Base-by-base conservation (phyloP, 1,140 invertebrate species). In the Babylonia areolata region DNA sequence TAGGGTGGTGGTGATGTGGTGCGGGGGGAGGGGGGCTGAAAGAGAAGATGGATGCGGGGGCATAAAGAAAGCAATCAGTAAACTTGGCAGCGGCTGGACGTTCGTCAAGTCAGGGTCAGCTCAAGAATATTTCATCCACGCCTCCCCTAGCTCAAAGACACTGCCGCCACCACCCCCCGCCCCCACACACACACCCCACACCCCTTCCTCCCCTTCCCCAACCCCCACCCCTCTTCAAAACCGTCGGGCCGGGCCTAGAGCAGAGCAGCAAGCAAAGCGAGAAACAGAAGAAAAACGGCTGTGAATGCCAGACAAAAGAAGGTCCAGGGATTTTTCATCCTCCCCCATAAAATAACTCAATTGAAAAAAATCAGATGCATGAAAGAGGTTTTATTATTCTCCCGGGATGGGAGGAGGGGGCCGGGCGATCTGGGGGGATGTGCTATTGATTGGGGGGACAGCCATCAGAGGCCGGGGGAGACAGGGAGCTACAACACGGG, bases 351-450 rank as follows among this genome's bases (percentile, higher is more conserved):
- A 79, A 80, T 69, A 80, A 85, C 77, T 81, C 78, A 39, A 85
- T 80, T 85, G 77, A 81, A 85, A 85, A 85, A 85, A 85, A 71
- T 85, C 84, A 85, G 77, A 85, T 64, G 84, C 84, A 85, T 85
- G 84, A 80, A 85, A 81, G 77, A 69, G 77, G 84, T 85, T 85
- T 85, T 85, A 85, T 85, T 80, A 85, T 85, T 81, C 84, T 64
- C 51, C 77, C 37, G 84, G 71, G 84, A 85, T 85, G 51, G 77
- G 37, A 28, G 84, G 71, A 77, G 80, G 80, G 51, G 77, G 37
- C 37, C 64, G 20, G n/a, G 78, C 54, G 58, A 80, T 85, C 58
- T n/a, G n/a, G n/a, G 39, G 58, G 84, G 78, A 79, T 64, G 84
- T 71, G 77, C 84, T 85, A 85, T 85, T 85, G 84, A 85, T 85